Evolutionary conservation across 2,797 vertebrate genomes (phyloP), one percentile per base, ranked within the genome.

Genomic region (Urophycis tenuis): DNA sequence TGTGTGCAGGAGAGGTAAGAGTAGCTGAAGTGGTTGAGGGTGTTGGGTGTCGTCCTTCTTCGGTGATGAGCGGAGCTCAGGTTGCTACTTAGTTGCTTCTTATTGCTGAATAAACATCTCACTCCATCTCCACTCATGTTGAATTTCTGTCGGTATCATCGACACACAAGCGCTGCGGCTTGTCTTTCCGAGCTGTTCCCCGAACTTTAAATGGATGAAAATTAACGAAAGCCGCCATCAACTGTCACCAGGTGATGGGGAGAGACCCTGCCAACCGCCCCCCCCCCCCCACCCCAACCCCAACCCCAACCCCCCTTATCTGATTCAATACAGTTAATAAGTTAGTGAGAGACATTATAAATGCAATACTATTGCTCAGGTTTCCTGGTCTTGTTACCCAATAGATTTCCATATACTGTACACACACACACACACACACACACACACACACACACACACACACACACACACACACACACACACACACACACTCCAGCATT

Each of bases 31-130:
- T 86, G 80, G 83, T 79, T 81, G 83, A 82, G 75, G 85, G 91
- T 91, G 88, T 92, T 91, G 88, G 86, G 88, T 91, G 87, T 89
- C 89, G 87, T 89, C 89, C 87, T 89, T 86, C 84, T 87, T 87
- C 87, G 83, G 85, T 91, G 81, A 86, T 85, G 86, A 81, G 53
- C 78, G 81, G 83, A 83, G 82, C 88, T 92, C 90, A 86, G 80
- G 89, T 92, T 92, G 87, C 91, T 89, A 69, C 41, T 45, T 45
- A 17, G 41, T 45, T 45, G 17, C 80, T 81, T 80, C 84, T 82
- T 84, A 86, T 90, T 88, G 83, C 82, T 82, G 80, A 82, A 84
- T 85, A 84, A 84, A 85, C 83, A 89, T 89, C 92, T n/a, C n/a
- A n/a, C n/a, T 91, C 89, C 90, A 90, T 84, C 83, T 80, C 81